A percentile compares a stretch with the other conserved stretches of the same genome.
Evolutionary conservation across 1,140 invertebrate species (phyloP).

Genomic region (Sitophilus oryzae): DNA sequence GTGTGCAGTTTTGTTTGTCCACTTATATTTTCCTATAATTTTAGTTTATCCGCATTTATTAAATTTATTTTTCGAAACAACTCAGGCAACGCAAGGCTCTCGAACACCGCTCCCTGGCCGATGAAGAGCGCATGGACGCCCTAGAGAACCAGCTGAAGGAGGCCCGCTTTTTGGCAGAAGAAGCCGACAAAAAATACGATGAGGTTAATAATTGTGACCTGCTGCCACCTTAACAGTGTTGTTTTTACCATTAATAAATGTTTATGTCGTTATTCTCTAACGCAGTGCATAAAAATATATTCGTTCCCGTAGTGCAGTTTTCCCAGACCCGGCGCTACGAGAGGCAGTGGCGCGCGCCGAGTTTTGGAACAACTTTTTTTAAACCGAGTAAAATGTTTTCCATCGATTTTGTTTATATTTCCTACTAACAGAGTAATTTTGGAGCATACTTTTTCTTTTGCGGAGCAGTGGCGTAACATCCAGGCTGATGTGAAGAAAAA

Average conservation of each 20-base stretch:
- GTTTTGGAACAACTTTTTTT: too few species aligned
- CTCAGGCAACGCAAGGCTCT: constrained; percentile 82
- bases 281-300: too few species aligned
- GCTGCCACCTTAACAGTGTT: constrained; percentile 14
- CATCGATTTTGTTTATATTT: too few species aligned
- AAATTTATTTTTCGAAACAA: constrained; percentile 7
- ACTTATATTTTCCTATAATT: too few species aligned
- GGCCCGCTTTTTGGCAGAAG: constrained; percentile 98
- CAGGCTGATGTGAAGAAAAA: background rate
- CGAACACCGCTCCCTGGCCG: constrained; percentile 98
- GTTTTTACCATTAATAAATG: too few species aligned
- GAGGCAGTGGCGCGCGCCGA: too few species aligned
- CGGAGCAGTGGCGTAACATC: background rate
- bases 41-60: too few species aligned
- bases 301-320: background rate
- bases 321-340: background rate
- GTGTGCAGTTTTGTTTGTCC: background rate
- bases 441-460: background rate
- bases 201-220: constrained; percentile 65
- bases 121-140: constrained; percentile 99
- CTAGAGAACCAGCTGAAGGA: constrained; percentile 99
- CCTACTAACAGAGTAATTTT: too few species aligned
- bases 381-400: too few species aligned
- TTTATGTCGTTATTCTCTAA: too few species aligned
- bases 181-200: constrained; percentile 99